Evolutionary conservation across 1,140 invertebrate genomes (phyloP).

Genomic region (Drosophila repletoides): DNA sequence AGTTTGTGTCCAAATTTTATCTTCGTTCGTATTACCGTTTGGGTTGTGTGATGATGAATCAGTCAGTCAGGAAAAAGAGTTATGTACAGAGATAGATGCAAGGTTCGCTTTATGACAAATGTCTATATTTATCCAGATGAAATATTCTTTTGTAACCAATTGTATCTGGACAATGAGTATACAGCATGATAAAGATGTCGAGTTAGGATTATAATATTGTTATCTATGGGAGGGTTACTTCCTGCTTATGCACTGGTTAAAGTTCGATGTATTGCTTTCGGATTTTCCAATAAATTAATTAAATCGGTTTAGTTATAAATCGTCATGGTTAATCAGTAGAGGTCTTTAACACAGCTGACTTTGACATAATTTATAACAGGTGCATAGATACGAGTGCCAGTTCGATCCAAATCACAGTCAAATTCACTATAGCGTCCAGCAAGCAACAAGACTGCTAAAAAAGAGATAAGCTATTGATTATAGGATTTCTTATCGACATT

Average conservation of each 20-base stretch:
- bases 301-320: conserved; percentile 26
- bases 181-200: too few relatives aligned
- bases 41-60: too few relatives aligned
- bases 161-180: too few relatives aligned
- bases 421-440: conserved; percentile 8
- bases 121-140: too few relatives aligned
- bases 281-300: conserved; percentile 34
- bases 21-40: too few relatives aligned
- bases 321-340: conserved; percentile 16
- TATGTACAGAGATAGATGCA: too few relatives aligned
- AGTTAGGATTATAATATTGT: too few relatives aligned
- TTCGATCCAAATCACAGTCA: conserved; percentile 21
- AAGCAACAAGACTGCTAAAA: neutral
- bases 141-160: too few relatives aligned
- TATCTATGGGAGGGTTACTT: conserved; percentile 17
- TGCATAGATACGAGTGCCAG: neutral
- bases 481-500: conserved; percentile 30
- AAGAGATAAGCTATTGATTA: conserved; percentile 31
- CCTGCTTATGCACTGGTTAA: conserved; percentile 1
- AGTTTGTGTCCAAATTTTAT: too few relatives aligned
- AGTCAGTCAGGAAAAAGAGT: too few relatives aligned
- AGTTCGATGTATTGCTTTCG: conserved; percentile 1
- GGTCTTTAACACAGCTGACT: conserved; percentile 16
- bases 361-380: conserved; percentile 34
- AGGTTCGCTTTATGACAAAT: too few relatives aligned